These are phyloP conservation scores for Drosophila watanabei DNA, from an alignment of 1,140 invertebrate species.

Conservation along the genomic window DNA sequence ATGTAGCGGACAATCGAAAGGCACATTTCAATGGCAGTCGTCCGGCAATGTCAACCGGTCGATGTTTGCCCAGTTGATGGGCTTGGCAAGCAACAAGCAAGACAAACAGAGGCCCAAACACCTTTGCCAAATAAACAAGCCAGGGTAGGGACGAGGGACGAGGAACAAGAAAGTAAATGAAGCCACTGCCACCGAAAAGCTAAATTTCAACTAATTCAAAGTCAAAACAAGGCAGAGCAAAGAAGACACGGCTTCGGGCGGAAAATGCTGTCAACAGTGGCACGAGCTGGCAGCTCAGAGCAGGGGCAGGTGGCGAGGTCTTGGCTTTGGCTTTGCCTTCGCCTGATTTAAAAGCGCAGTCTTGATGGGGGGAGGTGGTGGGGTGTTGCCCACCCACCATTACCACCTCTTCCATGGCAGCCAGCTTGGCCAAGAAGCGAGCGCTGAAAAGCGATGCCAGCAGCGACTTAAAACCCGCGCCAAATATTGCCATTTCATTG, in stretches of 20 bases:
- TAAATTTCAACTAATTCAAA: conserved; percentile 69
- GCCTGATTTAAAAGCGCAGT: conserved; percentile 23
- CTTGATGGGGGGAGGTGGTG: neutral
- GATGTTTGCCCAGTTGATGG: conserved; percentile 43
- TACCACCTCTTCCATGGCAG: neutral
- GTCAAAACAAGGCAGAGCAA: conserved; percentile 48
- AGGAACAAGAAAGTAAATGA: conserved; percentile 39
- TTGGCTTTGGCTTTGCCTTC: conserved; percentile 30
- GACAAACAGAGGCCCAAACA: conserved; percentile 44
- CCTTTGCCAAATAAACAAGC: conserved; percentile 37
- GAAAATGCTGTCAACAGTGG: conserved; percentile 57
- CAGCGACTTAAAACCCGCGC: conserved; percentile 67
- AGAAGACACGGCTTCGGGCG: conserved; percentile 35
- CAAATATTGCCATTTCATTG: conserved; percentile 83
- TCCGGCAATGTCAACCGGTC: neutral
- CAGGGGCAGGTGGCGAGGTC: conserved; percentile 12
- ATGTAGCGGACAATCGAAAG: conserved; percentile 3
- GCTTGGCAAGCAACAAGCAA: conserved; percentile 35
- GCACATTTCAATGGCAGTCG: conserved; percentile 1
- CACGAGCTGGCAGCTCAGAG: conserved; percentile 19
- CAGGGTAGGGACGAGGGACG: neutral
- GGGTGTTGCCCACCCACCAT: neutral
- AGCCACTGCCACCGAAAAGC: conserved; percentile 59
- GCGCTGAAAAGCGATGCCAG: conserved; percentile 61
- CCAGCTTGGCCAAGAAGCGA: conserved; percentile 25